phyloP scores from a whole-genome alignment of 2,888 invertebrate species.

The Seira musarum region DNA sequence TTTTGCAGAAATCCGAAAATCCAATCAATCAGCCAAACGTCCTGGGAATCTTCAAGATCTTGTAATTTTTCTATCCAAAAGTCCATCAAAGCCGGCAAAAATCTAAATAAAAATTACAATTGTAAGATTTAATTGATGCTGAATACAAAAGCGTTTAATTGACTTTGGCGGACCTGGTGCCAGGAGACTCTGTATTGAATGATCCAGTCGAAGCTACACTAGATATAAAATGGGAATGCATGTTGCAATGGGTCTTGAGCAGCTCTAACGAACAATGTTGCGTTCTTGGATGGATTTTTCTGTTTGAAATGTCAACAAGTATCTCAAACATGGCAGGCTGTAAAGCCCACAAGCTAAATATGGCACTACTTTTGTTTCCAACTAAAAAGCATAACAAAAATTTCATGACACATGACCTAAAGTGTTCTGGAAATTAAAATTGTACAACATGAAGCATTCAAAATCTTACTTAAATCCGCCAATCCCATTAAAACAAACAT shows the following conservation, averaged over 20 bases:
- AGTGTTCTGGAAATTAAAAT: background rate
- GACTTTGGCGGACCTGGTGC: slow-evolving; percentile 43
- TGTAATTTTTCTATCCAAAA: slow-evolving; percentile 63
- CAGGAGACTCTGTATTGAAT: slow-evolving; percentile 63
- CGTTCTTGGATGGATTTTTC: slow-evolving; percentile 35
- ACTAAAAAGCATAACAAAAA: slow-evolving; percentile 50
- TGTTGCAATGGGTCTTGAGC: slow-evolving; percentile 63
- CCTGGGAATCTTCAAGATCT: slow-evolving; percentile 15
- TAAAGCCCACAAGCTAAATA: slow-evolving; percentile 64
- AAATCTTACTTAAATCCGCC: slow-evolving; percentile 49
- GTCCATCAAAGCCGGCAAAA: slow-evolving; percentile 63
- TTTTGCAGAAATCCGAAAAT: slow-evolving; percentile 64
- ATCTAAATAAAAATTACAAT: slow-evolving; percentile 28
- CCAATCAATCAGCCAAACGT: slow-evolving; percentile 60
- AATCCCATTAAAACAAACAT: slow-evolving; percentile 57
- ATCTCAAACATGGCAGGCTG: slow-evolving; percentile 65
- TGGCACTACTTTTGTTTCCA: slow-evolving; percentile 63
- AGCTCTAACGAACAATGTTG: slow-evolving; percentile 52
- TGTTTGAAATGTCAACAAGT: slow-evolving; percentile 45
- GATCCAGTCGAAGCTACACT: slow-evolving; percentile 63
- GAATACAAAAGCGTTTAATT: background rate
- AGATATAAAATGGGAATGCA: slow-evolving; percentile 68
- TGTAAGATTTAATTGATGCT: too few species aligned
- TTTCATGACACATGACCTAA: background rate
- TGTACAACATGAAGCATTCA: too few species aligned